A percentile compares a stretch with the other conserved stretches of the same genome.
Evolutionary conservation across 2,888 invertebrate genomes (phyloP).

Genomic region (Ectobius pallidus): DNA sequence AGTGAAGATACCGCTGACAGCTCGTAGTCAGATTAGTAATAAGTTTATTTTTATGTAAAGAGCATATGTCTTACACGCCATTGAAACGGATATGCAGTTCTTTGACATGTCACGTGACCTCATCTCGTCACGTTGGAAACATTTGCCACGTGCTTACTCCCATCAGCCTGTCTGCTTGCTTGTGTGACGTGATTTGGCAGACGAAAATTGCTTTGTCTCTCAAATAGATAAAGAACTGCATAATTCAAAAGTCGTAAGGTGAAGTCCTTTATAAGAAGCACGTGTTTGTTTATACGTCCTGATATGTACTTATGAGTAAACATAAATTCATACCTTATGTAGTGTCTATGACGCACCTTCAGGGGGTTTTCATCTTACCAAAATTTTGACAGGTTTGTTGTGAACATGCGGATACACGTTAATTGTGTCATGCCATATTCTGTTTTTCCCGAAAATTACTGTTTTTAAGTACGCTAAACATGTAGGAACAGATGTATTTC

Average conservation of each 20-base stretch:
- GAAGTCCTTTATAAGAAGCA: constrained; percentile 3
- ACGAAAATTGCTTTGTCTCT: constrained; percentile 25
- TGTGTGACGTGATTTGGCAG: constrained; percentile 20
- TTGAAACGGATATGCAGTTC: constrained; percentile 5
- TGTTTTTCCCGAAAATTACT: too few species aligned
- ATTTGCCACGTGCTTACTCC: not conserved
- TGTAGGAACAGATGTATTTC: too few species aligned
- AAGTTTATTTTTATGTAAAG: too few species aligned
- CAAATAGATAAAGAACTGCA: not conserved
- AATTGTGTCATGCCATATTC: too few species aligned
- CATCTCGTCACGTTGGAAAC: not conserved
- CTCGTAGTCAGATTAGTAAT: too few species aligned
- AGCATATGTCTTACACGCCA: not conserved
- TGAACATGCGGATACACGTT: too few species aligned
- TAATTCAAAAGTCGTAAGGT: constrained; percentile 8
- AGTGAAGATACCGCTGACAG: too few species aligned
- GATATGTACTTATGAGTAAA: not conserved
- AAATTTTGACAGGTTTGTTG: too few species aligned
- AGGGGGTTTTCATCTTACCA: too few species aligned
- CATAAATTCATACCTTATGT: not conserved
- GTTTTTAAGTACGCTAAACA: too few species aligned
- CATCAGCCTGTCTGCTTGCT: not conserved
- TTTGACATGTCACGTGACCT: not conserved
- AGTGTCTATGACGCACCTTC: too few species aligned
- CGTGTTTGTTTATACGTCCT: not conserved